phyloP scores from a whole-genome alignment of 2,113 vertebrate species.

The Typhlomys cinereus region DNA sequence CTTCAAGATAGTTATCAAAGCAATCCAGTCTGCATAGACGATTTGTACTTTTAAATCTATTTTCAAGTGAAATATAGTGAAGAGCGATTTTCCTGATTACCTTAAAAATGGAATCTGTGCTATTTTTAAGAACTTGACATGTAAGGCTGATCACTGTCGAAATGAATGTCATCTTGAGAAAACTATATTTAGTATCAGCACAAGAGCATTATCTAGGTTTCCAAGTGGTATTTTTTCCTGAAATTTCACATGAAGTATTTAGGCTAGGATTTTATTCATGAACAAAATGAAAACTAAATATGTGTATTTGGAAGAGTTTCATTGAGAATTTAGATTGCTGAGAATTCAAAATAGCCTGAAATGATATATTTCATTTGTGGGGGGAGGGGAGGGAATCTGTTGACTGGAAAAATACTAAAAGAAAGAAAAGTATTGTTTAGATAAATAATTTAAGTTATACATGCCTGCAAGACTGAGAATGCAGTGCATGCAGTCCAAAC shows the following conservation, averaged over 20 bases:
- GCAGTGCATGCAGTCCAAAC: neutral
- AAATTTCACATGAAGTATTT: conserved; percentile 64
- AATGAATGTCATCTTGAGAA: conserved; percentile 77
- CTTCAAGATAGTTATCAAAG: conserved; percentile 9
- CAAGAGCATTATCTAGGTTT: conserved; percentile 68
- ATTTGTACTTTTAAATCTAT: conserved; percentile 22
- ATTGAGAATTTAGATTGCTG: conserved; percentile 33
- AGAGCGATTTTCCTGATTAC: conserved; percentile 41
- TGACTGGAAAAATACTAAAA: neutral
- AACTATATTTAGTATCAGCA: conserved; percentile 75
- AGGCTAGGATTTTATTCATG: conserved; percentile 60
- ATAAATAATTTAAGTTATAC: neutral
- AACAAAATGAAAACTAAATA: conserved; percentile 23
- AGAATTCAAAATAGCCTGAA: neutral
- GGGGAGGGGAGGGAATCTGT: neutral
- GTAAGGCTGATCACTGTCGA: conserved; percentile 67
- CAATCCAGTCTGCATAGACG: conserved; percentile 43
- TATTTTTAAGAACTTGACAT: conserved; percentile 72
- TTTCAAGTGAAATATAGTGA: conserved; percentile 45
- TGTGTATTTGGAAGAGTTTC: conserved; percentile 33
- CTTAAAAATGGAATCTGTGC: conserved; percentile 71
- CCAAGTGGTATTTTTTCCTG: conserved; percentile 56
- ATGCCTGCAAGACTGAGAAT: neutral
- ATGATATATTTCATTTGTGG: conserved; percentile 14
- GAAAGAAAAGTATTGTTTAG: conserved; percentile 11